phyloP scores from a whole-genome alignment of 2,888 invertebrate genomes.

The Strigamia transsilvanica region DNA sequence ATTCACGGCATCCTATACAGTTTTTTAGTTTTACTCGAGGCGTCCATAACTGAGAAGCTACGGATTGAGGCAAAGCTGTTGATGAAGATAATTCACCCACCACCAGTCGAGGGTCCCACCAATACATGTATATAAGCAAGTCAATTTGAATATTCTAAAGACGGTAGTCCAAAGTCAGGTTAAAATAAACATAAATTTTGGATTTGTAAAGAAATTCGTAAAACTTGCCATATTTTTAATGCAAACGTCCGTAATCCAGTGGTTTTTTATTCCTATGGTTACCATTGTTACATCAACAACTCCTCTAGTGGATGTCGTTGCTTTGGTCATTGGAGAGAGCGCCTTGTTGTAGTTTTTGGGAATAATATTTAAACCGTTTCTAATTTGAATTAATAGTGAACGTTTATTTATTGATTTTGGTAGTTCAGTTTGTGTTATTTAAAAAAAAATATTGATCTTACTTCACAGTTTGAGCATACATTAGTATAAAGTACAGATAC shows the following conservation, averaged over 20 bases:
- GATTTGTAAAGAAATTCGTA: background rate
- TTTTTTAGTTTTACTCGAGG: background rate
- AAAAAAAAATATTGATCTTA: background rate
- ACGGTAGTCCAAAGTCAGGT: background rate
- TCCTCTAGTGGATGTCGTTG: background rate
- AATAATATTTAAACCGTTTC: background rate
- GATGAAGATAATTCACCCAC: background rate
- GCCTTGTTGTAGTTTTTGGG: background rate
- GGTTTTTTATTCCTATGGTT: background rate
- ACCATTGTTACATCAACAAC: background rate
- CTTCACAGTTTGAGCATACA: background rate
- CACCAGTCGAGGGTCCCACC: slow-evolving; percentile 1
- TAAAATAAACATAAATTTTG: background rate
- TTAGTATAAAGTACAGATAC: background rate
- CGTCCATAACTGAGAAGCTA: background rate
- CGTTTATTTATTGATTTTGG: background rate
- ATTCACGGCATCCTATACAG: background rate
- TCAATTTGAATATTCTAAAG: slow-evolving; percentile 3
- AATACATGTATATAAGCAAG: background rate
- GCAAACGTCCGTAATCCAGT: background rate
- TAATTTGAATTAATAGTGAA: background rate
- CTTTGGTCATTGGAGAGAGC: background rate
- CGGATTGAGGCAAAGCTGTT: background rate
- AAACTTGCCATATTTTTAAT: background rate
- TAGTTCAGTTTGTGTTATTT: too few species aligned